Conservation (phyloP, 2,888 invertebrate species). For the Palloptera scutellata region DNA sequence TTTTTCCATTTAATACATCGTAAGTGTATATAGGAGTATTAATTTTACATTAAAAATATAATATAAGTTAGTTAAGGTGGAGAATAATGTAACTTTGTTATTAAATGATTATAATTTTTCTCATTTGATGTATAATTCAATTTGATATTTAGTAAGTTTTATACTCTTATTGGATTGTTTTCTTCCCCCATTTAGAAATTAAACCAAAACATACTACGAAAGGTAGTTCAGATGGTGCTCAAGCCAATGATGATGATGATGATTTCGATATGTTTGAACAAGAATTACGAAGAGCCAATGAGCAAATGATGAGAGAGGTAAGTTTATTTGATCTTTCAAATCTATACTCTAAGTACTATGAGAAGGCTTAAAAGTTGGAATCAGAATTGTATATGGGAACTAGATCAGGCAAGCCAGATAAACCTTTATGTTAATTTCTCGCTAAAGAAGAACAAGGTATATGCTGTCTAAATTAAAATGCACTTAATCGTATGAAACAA, state of each 20-base stretch:
- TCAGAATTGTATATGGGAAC: too few relatives aligned
- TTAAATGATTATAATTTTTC: not conserved
- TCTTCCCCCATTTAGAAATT: conserved; percentile 49
- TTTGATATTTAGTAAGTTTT: too few relatives aligned
- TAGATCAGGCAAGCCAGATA: too few relatives aligned
- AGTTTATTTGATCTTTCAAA: conserved; percentile 33
- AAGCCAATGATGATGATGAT: conserved; percentile 44
- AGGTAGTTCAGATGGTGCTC: conserved; percentile 46
- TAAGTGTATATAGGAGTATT: conserved; percentile 16
- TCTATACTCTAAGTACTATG: not conserved
- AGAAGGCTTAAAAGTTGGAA: too few relatives aligned
- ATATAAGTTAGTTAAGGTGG: conserved; percentile 5
- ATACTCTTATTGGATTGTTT: not conserved
- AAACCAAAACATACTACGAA: conserved; percentile 50
- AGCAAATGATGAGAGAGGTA: conserved; percentile 62
- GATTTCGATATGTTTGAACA: conserved; percentile 54
- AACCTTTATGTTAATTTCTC: too few relatives aligned
- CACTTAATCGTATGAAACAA: too few relatives aligned
- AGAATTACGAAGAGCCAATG: conserved; percentile 59
- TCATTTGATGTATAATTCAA: too few relatives aligned
- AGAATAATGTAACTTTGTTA: not conserved
- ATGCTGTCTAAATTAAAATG: too few relatives aligned
- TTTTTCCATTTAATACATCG: conserved; percentile 9
- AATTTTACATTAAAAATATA: not conserved
- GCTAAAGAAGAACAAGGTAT: too few relatives aligned